phyloP scores from a whole-genome alignment of 1,140 invertebrate species.

The Rhyacophila brunnea region DNA sequence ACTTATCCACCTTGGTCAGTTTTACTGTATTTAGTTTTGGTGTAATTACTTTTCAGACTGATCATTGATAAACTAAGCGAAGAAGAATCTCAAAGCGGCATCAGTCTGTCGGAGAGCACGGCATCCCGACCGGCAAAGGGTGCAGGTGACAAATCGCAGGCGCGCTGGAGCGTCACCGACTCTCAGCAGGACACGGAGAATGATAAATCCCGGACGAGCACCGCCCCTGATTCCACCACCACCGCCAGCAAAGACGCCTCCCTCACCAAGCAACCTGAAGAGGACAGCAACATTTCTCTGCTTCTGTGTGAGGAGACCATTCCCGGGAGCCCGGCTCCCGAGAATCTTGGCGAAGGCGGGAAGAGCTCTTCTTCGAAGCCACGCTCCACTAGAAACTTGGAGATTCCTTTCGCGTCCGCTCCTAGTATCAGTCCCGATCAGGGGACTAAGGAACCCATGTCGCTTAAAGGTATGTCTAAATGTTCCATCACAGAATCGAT shows the following conservation, averaged over 20 bases:
- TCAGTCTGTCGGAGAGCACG: conserved; percentile 23
- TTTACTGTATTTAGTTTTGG: too few species aligned
- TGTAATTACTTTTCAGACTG: conserved; percentile 38
- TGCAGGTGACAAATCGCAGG: conserved; percentile 47
- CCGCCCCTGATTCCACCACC: neutral
- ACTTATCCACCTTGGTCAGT: too few species aligned
- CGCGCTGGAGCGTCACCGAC: conserved; percentile 50
- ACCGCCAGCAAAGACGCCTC: conserved; percentile 8
- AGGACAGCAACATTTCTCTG: conserved; percentile 58
- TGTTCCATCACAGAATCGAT: too few species aligned
- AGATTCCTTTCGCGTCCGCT: conserved; percentile 65
- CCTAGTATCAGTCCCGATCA: conserved; percentile 53
- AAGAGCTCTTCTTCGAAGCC: conserved; percentile 45
- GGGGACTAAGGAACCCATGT: conserved; percentile 23
- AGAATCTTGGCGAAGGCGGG: conserved; percentile 46
- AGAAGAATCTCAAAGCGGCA: conserved; percentile 40
- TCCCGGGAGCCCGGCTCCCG: conserved; percentile 78
- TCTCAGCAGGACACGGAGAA: conserved; percentile 38
- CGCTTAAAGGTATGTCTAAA: conserved; percentile 24
- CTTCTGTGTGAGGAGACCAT: conserved; percentile 87
- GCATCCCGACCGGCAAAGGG: conserved; percentile 35
- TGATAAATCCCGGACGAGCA: conserved; percentile 17
- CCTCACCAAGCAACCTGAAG: conserved; percentile 37
- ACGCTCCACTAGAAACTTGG: conserved; percentile 47
- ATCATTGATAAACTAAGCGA: conserved; percentile 53